phyloP scores from a whole-genome alignment of 2,888 invertebrate species.

The Epiblema foenella region DNA sequence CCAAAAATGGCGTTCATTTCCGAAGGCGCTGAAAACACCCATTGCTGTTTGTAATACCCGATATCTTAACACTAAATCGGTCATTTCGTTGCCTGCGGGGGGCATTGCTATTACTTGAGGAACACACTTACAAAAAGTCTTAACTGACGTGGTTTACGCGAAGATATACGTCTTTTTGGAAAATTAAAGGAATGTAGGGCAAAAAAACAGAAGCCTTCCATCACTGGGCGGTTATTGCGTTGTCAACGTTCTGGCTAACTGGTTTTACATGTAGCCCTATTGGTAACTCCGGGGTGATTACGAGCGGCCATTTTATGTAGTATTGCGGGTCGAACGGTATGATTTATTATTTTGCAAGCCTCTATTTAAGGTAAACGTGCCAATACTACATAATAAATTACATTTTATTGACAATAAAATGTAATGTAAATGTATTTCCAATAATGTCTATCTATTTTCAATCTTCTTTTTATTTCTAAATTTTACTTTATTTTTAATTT shows the following conservation, averaged over 20 bases:
- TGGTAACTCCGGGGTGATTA: constrained; percentile 21
- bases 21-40: constrained; percentile 19
- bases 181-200: constrained; percentile 27
- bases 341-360: constrained; percentile 2
- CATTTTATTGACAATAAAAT: no score
- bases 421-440: no score
- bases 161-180: not conserved
- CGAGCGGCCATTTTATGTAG: not conserved
- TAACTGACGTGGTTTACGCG: not conserved
- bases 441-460: no score
- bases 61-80: constrained; percentile 40
- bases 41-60: constrained; percentile 32
- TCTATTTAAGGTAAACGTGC: no score
- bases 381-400: no score
- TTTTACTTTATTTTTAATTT: no score
- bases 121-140: not conserved
- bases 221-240: constrained; percentile 36
- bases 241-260: constrained; percentile 33
- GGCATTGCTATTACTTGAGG: constrained; percentile 13
- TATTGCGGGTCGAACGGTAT: not conserved
- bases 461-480: no score
- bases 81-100: constrained; percentile 34
- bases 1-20: constrained; percentile 16
- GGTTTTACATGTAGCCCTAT: constrained; percentile 29
- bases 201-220: constrained; percentile 36